Percentiles rank a stretch among this genome's conserved stretches.
Evolutionary conservation across 1,140 invertebrate genomes (phyloP).

Genomic region (Polypedilum pembai): DNA sequence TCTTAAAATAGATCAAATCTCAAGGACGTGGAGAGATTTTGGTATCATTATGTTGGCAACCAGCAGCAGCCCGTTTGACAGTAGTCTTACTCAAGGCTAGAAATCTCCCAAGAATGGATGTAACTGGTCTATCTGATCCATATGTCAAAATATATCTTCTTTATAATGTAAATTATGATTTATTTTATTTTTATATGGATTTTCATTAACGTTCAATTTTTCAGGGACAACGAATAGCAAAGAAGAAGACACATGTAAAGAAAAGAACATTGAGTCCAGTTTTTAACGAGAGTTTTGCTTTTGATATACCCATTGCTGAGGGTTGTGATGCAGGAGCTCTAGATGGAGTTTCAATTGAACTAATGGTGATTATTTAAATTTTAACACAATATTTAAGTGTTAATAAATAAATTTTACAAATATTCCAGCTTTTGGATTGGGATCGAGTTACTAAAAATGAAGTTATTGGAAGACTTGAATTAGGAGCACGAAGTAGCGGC

Average conservation of each 20-base stretch:
- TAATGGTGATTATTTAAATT: slow-evolving; percentile 48
- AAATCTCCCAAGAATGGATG: slow-evolving; percentile 92
- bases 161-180: slow-evolving; percentile 67
- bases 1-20: slow-evolving; percentile 64
- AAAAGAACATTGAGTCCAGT: slow-evolving; percentile 95
- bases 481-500: slow-evolving; percentile 67
- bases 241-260: slow-evolving; percentile 99
- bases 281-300: slow-evolving; percentile 95
- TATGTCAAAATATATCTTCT: slow-evolving; percentile 96
- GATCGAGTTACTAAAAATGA: slow-evolving; percentile 97
- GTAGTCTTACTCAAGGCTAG: slow-evolving; percentile 88
- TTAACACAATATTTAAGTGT: too few relatives aligned
- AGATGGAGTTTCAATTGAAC: slow-evolving; percentile 83
- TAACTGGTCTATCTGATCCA: slow-evolving; percentile 88
- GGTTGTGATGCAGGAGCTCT: slow-evolving; percentile 63
- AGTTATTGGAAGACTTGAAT: slow-evolving; percentile 88
- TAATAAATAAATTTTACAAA: too few relatives aligned
- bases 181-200: not conserved
- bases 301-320: slow-evolving; percentile 64
- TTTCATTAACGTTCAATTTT: not conserved
- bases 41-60: slow-evolving; percentile 90
- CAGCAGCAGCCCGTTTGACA: slow-evolving; percentile 77
- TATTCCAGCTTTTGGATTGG: slow-evolving; percentile 73
- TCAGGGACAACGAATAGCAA: slow-evolving; percentile 85
- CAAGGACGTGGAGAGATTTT: slow-evolving; percentile 85